A percentile compares a stretch with the other conserved stretches of the same genome.
Evolutionary conservation across 2,888 invertebrate genomes (phyloP).

Genomic region (Limenitis camilla): DNA sequence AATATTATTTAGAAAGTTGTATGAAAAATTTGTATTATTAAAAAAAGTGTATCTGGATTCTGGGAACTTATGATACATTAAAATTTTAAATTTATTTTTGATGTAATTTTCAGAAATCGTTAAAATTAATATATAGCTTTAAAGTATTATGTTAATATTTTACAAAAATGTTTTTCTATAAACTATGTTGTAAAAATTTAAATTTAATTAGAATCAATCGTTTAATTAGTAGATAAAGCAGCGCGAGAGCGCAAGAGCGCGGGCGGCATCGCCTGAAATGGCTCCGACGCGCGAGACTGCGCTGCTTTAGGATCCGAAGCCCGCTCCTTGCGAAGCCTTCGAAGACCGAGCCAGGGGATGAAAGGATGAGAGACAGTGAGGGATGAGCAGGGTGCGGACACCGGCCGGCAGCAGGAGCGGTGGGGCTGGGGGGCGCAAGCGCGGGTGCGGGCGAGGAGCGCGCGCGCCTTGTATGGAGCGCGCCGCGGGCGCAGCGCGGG

Average conservation of each 20-base stretch:
- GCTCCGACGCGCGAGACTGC: constrained; percentile 32
- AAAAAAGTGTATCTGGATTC: too few relatives aligned
- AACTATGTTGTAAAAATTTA: too few relatives aligned
- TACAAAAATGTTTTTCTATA: too few relatives aligned
- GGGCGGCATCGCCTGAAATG: constrained; percentile 48
- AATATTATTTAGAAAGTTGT: too few relatives aligned
- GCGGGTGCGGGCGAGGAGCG: constrained; percentile 4
- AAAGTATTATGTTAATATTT: too few relatives aligned
- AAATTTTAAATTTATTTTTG: too few relatives aligned
- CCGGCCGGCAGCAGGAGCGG: constrained; percentile 1
- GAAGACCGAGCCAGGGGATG: background rate
- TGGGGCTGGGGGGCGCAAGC: constrained; percentile 2
- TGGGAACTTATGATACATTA: too few relatives aligned
- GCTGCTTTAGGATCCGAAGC: background rate
- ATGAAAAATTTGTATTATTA: too few relatives aligned
- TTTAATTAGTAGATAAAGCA: too few relatives aligned
- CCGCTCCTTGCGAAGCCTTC: background rate
- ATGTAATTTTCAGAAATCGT: too few relatives aligned
- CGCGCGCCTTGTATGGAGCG: constrained; percentile 40
- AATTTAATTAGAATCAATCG: too few relatives aligned
- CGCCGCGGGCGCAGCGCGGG: constrained; percentile 30
- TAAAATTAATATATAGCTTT: too few relatives aligned
- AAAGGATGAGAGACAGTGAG: background rate
- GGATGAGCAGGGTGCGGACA: background rate
- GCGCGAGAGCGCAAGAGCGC: constrained; percentile 3